Base-by-base conservation (phyloP, 1,140 invertebrate genomes). In the Drosophila pseudoobscura region DNA sequence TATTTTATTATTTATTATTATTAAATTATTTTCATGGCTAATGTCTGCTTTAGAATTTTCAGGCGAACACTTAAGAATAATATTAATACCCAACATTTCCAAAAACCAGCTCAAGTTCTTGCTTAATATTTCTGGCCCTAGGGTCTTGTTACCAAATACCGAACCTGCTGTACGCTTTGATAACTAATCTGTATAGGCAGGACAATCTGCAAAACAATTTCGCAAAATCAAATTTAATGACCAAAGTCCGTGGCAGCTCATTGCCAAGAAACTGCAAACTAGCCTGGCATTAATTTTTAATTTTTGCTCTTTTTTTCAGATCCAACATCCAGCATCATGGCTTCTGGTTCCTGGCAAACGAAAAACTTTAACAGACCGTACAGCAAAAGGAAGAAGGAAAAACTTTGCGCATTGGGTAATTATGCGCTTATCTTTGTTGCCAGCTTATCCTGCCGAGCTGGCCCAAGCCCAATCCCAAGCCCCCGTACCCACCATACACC, bases 381-480 rank as follows among this genome's bases (percentile, higher is more conserved):
- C 24, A 11, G 54, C 11, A 26, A 59, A 71, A 71, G 55, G 35
- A 64, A 50, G 17, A 64, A 69, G 68, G 50, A 74, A 65, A 60
- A 73, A 78, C 60, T 65, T 53, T 54, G 50, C 22, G 58, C 68
- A 44, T 51, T 69, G 43, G 78, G 82, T 85, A 88, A 87, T 82
- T 85, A 78, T 72, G 75, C 83, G 78, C 65, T 82, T 85, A 88
- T 87, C 83, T 78, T 54, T 53, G 82, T 56, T 75, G 75, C 47
- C 73, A 47, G 54, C 54, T 76, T 75, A 61, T 57, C 70, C 55
- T 13, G 39, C 41, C 31, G 45, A n/a, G 17, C 31, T 50, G 8
- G 45, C 13, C 15, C 31, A 39, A 39, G 7, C 9, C 31, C 31
- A 35, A 5, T 2, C n/a, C 35, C 4, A 13, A 39, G 11, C 11